Percentiles rank a stretch among this genome's conserved stretches.
phyloP scores from a whole-genome alignment of 1,140 invertebrate species.

The Steinernema feltiae region DNA sequence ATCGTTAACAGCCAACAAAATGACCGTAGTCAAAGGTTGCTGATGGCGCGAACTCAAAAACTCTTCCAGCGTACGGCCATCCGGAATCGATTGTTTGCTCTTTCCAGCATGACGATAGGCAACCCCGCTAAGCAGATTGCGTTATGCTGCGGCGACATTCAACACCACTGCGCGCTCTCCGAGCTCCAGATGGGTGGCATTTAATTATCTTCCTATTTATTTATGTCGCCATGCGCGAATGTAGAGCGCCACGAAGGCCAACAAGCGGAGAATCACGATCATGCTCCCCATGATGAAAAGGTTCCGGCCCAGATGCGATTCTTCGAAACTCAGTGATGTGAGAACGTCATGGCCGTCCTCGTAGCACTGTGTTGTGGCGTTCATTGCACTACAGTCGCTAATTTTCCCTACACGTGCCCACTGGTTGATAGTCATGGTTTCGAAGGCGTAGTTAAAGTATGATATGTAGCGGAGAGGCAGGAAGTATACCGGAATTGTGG shows the following conservation, averaged over 20 bases:
- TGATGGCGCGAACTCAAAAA: not conserved
- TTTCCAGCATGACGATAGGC: not conserved
- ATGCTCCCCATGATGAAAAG: slow-evolving; percentile 18
- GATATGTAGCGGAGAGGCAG: slow-evolving; percentile 84
- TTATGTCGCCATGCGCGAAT: slow-evolving; percentile 22
- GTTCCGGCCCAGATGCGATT: not conserved
- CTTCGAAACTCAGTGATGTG: slow-evolving; percentile 23
- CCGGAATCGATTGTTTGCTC: slow-evolving; percentile 1
- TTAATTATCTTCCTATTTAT: no score
- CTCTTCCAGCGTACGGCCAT: not conserved
- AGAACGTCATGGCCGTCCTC: slow-evolving; percentile 11
- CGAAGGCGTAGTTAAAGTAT: slow-evolving; percentile 88
- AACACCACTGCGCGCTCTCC: not conserved
- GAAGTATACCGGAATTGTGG: slow-evolving; percentile 78
- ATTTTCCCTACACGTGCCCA: slow-evolving; percentile 64
- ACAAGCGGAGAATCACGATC: slow-evolving; percentile 21
- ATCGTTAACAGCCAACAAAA: not conserved
- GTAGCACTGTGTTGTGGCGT: not conserved
- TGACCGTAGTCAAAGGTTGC: not conserved
- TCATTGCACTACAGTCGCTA: not conserved
- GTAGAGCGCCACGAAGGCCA: slow-evolving; percentile 26
- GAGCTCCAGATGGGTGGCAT: slow-evolving; percentile 3
- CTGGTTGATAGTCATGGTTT: slow-evolving; percentile 82
- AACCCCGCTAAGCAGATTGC: not conserved
- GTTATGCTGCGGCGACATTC: slow-evolving; percentile 2